Base-by-base conservation (phyloP, 35 echinoderm and acorn worm genomes). In the Apostichopus parvimensis region DNA sequence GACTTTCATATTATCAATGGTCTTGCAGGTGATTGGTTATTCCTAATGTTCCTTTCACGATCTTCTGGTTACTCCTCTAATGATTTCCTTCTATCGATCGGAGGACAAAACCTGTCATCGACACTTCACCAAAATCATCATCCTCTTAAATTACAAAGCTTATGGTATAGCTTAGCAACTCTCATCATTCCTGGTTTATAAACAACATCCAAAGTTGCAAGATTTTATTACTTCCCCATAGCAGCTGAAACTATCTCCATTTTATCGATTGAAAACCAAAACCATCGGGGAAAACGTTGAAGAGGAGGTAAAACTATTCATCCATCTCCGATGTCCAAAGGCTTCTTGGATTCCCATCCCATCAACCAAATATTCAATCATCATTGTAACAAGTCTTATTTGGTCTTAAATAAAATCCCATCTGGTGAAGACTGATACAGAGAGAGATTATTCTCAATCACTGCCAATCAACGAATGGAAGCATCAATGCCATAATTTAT, bases 401-500 rank as follows among this genome's bases (percentile, higher is more conserved):
- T 75, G 71, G 71, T 18, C 71, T 75, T 75, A 75, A 75, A 22
- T 75, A 18, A 75, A 75, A 75, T 75, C 20, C 71, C 71, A 75
- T 75, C 71, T 75, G 64, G 11, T 68, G 9, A 6, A 22, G n/a
- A 75, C 71, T n/a, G 71, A 75, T 68, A 68, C 11, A 75, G 2
- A 75, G 6, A 7, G 71, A 75, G 71, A 18, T 75, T 75, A 75
- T 68, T 68, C 64, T 68, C 64, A 68, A 68, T 68, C 64, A 68
- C 11, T 68, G 64, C 64, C 64, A 68, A 68, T 68, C 64, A 68
- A 68, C 64, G 11, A 68, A 68, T 11, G 64, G 64, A 68, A 10
- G 4, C 64, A 4, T 68, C 64, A 68, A 11, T 68, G 64, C 64
- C 64, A 68, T 68, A 68, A 68, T 68, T 18, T 68, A 7, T 68